Base-by-base conservation (phyloP, 2,888 invertebrate genomes). In the Xylota sylvarum region DNA sequence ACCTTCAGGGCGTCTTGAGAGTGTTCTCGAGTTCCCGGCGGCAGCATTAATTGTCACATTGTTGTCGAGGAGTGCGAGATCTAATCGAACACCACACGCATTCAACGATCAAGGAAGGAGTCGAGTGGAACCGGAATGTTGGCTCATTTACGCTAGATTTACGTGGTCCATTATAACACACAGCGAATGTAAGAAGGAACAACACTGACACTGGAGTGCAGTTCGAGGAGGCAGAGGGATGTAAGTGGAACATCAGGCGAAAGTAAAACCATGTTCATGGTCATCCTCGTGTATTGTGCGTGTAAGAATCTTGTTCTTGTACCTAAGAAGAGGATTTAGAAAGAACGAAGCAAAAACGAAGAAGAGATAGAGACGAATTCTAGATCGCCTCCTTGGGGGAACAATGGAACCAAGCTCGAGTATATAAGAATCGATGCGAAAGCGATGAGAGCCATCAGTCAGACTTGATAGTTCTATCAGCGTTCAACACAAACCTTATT, bases 401-500 rank as follows among this genome's bases (percentile, higher is more conserved):
- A 79, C 60, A 74, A 67, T 62, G 46, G 17, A 7, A 17, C 40
- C 40, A 56, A 67, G 40, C 50, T 64, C 10, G 76, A 69, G 88
- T 89, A 89, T 89, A 89, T 88, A 89, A 88, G 87, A 77, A 52
- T 62, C 74, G 72, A 64, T 52, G 74, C 62, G 10, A 43, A 55
- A 19, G 67, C 86, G 17, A 77, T 69, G 78, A 73, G 74, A 64
- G 55, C 70, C 69, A 89, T 89, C 89, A 89, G 88, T 89, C 87
- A 87, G 89, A 84, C 82, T 73, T 80, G 50, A 69, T 80, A 88
- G 82, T 81, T 88, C 87, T 78, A 72, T 83, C 87, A 87, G 87
- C 64, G 72, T 67, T 77, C 87, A 87, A 77, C 88, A 88, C 89
- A 89, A 88, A 89, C 88, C 89, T 23, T 58, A 55, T 81, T 52